phyloP scores from a whole-genome alignment of 2,888 invertebrate species.

The Halictus ligatus region DNA sequence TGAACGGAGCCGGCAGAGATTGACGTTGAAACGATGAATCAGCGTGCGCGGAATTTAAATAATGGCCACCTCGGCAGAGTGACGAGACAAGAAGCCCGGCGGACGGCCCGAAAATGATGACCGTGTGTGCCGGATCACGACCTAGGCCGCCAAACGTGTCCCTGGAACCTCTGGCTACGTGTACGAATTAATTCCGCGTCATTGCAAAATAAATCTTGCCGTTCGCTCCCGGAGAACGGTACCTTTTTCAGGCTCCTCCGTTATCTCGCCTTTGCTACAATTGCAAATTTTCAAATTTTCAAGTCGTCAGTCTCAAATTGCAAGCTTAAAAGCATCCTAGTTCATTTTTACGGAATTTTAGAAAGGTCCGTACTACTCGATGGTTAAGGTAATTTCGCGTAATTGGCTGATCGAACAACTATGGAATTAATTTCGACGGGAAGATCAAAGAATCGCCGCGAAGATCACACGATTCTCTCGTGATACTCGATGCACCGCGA shows the following conservation, averaged over 20 bases:
- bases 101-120: slow-evolving; percentile 33
- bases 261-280: too few species aligned
- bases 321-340: too few species aligned
- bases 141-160: slow-evolving; percentile 26
- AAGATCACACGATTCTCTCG: background rate
- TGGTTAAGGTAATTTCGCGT: too few species aligned
- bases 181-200: background rate
- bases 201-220: background rate
- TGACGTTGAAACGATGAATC: slow-evolving; percentile 67
- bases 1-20: slow-evolving; percentile 53
- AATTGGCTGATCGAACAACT: background rate
- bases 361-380: too few species aligned
- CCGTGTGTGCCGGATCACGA: slow-evolving; percentile 33
- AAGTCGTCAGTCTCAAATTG: too few species aligned
- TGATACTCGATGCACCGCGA: slow-evolving; percentile 27
- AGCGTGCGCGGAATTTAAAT: slow-evolving; percentile 62
- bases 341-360: too few species aligned
- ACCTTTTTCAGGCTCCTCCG: background rate
- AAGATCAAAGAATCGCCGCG: slow-evolving; percentile 14
- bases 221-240: background rate
- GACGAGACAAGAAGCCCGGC: slow-evolving; percentile 18
- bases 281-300: too few species aligned
- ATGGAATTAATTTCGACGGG: background rate
- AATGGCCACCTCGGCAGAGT: slow-evolving; percentile 50
- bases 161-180: background rate